Base-by-base conservation (phyloP, 2,888 invertebrate genomes). In the Nomada hirtipes region DNA sequence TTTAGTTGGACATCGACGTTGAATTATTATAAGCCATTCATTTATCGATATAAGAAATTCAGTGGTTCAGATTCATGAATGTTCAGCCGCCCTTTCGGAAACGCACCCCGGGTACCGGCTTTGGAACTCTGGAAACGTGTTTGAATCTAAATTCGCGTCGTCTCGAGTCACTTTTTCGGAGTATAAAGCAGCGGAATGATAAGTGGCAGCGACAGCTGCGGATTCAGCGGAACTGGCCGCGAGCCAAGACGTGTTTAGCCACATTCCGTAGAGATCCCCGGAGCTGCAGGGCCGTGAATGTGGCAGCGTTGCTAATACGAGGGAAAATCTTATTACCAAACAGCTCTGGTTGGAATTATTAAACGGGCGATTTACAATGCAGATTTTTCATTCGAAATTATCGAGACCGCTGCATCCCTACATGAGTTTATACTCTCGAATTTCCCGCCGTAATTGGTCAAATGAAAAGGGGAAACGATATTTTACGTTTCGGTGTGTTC, bases 241-340 rank as follows among this genome's bases (percentile, higher is more conserved):
- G 23, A 42, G 72, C 79, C 79, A 80, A 67, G 59, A 36, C 53
- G 55, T 71, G 79, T 77, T 79, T 77, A 71, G 77, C 61, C 60
- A 67, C 78, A 72, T 80, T 78, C 72, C 55, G 42, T 11, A 36
- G 18, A 20, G 59, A 76, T 65, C 44, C 29, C 63, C 59, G 59
- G 15, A 2, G 44, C 44, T 29, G 44, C 44, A 4, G 11, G 42
- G 52, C 4, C 64, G 44, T 36, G 64, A 64, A 64, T 67, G 72
- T 42, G 23, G 26, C 65, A 18, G 1, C 55, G 44, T 42, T n/a
- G n/a, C 20, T 57, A 78, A 78, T 57, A 23, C 55, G 18, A 9
- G 42, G 23, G 55, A 72, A 67, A 55, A 20, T 72, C 72, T 80
- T 72, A 67, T 78, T 77, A 77, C 64, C 15, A 11, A 47, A 69